Percentiles rank a stretch among this genome's conserved stretches.
phyloP scores from a whole-genome alignment of 2,797 vertebrate genomes.

The Myripristis jacobus region DNA sequence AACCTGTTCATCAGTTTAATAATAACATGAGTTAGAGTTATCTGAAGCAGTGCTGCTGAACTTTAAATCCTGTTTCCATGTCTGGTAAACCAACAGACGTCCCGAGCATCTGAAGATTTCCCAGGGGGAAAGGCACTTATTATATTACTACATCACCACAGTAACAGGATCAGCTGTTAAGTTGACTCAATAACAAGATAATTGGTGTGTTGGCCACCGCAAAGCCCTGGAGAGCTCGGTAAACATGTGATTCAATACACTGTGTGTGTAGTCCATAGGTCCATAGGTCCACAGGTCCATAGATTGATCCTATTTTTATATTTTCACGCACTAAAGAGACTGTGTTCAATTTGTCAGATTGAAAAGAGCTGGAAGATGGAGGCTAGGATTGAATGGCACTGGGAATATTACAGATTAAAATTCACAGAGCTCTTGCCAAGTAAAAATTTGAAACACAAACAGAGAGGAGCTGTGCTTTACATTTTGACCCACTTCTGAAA shows the following conservation, averaged over 20 bases:
- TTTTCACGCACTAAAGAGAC: not conserved
- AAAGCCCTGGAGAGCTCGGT: conserved; percentile 30
- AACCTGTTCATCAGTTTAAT: too few relatives aligned
- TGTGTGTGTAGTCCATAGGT: not conserved
- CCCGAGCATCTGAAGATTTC: not conserved
- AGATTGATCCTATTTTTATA: not conserved
- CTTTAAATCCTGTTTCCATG: too few relatives aligned
- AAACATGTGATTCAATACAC: not conserved
- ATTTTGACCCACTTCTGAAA: not conserved
- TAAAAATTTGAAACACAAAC: not conserved
- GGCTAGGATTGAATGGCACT: too few relatives aligned
- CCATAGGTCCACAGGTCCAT: conserved; percentile 1
- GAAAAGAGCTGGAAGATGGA: too few relatives aligned
- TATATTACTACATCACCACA: not conserved
- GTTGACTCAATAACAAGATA: conserved; percentile 38
- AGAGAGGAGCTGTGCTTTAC: not conserved
- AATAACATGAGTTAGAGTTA: too few relatives aligned
- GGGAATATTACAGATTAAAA: too few relatives aligned
- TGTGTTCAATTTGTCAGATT: too few relatives aligned
- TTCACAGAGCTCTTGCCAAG: too few relatives aligned
- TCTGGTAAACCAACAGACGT: not conserved
- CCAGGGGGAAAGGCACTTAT: conserved; percentile 1
- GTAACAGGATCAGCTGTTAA: conserved; percentile 44
- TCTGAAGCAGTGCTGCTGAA: too few relatives aligned
- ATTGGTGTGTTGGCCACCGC: conserved; percentile 26